Evolutionary conservation across 2,113 vertebrate genomes (phyloP), one percentile per base, ranked within the genome.

Genomic region (Accipiter cooperii): DNA sequence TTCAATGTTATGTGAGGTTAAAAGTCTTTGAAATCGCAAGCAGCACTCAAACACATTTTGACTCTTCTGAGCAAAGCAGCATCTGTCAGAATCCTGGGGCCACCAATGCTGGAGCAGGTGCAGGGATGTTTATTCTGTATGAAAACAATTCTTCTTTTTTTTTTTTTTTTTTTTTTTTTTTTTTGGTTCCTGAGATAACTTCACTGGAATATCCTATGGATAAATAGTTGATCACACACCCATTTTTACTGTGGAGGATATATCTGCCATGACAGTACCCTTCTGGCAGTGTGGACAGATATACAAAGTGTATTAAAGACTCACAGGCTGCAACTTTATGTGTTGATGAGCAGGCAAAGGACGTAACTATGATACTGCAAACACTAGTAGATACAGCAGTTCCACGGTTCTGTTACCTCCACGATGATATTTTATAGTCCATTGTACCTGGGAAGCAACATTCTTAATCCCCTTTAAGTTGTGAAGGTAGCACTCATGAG

Each of bases 31-130:
- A 74, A 77, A 66, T 65, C 24, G 38, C n/a, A 58, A 86, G n/a
- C 17, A 36, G 22, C 49, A n/a, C 15, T 36, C 24, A 49, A 54
- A 66, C 38, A 6, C 2, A 21, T 73, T 88, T 85, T 69, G 28
- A 44, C 9, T 78, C 29, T 58, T 38, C 25, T 55, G 20, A 47
- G 46, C 33, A 60, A 81, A 75, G 47, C 12, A 87, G 9, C 73
- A 49, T 25, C 12, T 26, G 19, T 38, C 40, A 88, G 38, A 78
- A 71, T 82, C 26, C 61, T 85, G 47, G 0, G 3, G 34, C 14
- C n/a, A 49, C 14, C 1, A 3, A 52, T 0, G 2, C 12, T 1
- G 1, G 26, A 64, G 19, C 52, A 92, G 64, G 71, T 66, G 40
- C 26, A 38, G 71, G 47, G 79, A 69, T 83, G 34, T 74, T 90